Evolutionary conservation across 2,888 invertebrate species (phyloP).

Genomic region (Tinea trinotella): DNA sequence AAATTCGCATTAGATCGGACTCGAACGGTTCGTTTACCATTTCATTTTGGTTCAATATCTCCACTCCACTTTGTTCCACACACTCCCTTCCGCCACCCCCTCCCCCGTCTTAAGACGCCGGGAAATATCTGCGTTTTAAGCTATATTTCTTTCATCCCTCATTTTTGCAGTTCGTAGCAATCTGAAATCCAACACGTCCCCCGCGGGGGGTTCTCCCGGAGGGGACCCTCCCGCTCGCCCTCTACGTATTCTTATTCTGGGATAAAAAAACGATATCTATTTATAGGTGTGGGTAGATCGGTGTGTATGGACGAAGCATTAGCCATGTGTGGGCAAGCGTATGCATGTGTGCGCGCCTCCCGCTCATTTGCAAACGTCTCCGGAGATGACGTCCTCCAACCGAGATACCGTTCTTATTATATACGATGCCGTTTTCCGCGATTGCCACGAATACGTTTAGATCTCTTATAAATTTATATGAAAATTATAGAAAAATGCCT

Average conservation of each 20-base stretch:
- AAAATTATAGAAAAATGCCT: not conserved
- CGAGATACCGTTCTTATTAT: slow-evolving; percentile 58
- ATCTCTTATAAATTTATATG: slow-evolving; percentile 3
- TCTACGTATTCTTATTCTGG: slow-evolving; percentile 65
- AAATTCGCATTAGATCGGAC: slow-evolving; percentile 73
- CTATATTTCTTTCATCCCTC: slow-evolving; percentile 75
- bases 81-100: slow-evolving; percentile 53
- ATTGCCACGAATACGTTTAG: slow-evolving; percentile 49
- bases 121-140: slow-evolving; percentile 74
- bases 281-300: slow-evolving; percentile 67
- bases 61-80: slow-evolving; percentile 73
- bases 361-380: slow-evolving; percentile 73
- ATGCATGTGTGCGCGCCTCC: slow-evolving; percentile 45
- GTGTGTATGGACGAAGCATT: slow-evolving; percentile 56
- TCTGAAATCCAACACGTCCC: slow-evolving; percentile 74
- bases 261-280: slow-evolving; percentile 73
- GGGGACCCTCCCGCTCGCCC: slow-evolving; percentile 43
- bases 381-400: slow-evolving; percentile 59
- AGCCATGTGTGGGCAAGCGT: slow-evolving; percentile 40
- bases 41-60: slow-evolving; percentile 73
- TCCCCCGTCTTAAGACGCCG: slow-evolving; percentile 62
- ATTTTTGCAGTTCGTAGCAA: slow-evolving; percentile 75
- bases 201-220: slow-evolving; percentile 55
- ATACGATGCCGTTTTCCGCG: slow-evolving; percentile 61
- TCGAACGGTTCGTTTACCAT: slow-evolving; percentile 72